Base-by-base conservation (phyloP, 2,888 invertebrate species). In the Myathropa florea region DNA sequence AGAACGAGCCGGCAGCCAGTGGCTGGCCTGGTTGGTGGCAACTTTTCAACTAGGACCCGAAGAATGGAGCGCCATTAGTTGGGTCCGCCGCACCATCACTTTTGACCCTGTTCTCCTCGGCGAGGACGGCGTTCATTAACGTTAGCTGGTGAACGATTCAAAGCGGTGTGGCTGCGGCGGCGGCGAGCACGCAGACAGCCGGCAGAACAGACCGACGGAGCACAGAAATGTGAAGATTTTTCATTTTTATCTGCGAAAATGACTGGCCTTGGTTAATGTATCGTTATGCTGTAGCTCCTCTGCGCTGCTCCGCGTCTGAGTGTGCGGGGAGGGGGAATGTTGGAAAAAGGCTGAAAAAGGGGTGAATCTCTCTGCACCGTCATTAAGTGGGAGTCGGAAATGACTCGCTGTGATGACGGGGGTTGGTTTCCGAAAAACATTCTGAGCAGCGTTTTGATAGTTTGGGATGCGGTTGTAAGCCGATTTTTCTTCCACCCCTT, bases 231-330 rank as follows among this genome's bases (percentile, higher is more conserved):
- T 70, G 79, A 83, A 78, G 65, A 83, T 79, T 70, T 79, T 79
- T 83, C 83, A 83, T 83, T 83, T 83, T 83, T 83, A 83, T 83
- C 83, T 81, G 23, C 55, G 33, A 24, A 59, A 57, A 83, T 68
- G 72, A 73, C 83, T 72, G 79, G 73, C 73, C 83, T 64, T 79
- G 79, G 83, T 73, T 79, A 79, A 79, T 79, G 78, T 83, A 59
- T 83, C 78, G 78, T 83, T 83, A 79, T 63, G 61, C 68, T 64
- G 70, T 73, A 83, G 46, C 24, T 77, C 46, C 12, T 14, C 14
- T 1, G 23, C 30, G 55, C 12, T 7, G 33, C 33, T 12, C 33
- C 12, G 33, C 10, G 33, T 33, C 33, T 12, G 33, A 12, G 1
- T 33, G 33, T n/a, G n/a, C n/a, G n/a, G n/a, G n/a, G n/a, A n/a